Evolutionary conservation across 2,797 vertebrate species (phyloP).

Genomic region (Tragelaphus oryx): DNA sequence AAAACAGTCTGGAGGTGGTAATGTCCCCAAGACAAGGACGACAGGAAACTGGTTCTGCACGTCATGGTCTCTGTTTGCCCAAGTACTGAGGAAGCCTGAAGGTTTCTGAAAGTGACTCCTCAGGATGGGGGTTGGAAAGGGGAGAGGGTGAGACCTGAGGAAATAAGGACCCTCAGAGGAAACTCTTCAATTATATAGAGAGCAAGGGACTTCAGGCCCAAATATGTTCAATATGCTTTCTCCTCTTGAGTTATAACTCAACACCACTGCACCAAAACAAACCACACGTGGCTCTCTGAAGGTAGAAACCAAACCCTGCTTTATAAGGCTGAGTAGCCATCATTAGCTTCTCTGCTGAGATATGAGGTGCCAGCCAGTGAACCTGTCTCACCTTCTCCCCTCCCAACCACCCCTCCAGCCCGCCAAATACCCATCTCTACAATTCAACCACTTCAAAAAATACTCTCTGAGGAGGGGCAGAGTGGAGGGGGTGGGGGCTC

Average conservation of each 20-base stretch:
- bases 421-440: conserved; percentile 12
- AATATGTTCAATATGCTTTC: background rate
- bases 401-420: background rate
- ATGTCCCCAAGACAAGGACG: background rate
- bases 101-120: conserved; percentile 3
- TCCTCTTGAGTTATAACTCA: background rate
- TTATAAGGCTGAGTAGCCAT: conserved; percentile 66
- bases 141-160: background rate
- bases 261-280: conserved; percentile 29
- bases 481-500: background rate
- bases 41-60: background rate
- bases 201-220: background rate
- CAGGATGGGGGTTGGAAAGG: background rate
- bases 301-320: conserved; percentile 71
- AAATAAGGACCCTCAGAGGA: background rate
- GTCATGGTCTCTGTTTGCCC: background rate
- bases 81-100: background rate
- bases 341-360: conserved; percentile 49
- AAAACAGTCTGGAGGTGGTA: background rate
- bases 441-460: conserved; percentile 60
- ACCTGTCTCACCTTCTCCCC: conserved; percentile 30
- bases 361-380: conserved; percentile 31
- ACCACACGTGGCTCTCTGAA: conserved; percentile 59
- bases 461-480: conserved; percentile 55
- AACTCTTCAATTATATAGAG: background rate